Evolutionary conservation across 2,113 vertebrate genomes (phyloP), one percentile per base, ranked within the genome.

Genomic region (Clarias batrachus): DNA sequence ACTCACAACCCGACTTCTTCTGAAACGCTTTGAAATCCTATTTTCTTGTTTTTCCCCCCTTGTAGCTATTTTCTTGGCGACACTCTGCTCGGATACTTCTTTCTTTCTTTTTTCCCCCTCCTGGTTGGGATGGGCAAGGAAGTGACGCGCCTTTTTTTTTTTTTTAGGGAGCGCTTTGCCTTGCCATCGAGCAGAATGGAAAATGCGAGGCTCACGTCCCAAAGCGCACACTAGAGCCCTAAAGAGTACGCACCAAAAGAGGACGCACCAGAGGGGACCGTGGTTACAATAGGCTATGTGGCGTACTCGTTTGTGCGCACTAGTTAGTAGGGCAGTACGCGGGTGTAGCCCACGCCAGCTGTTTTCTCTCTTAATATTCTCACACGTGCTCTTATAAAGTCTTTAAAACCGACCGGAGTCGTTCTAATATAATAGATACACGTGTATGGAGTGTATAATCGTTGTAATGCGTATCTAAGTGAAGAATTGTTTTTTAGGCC

Each of bases 101-200:
- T 90, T 92, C 3, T 54, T n/a, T n/a, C 14, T 17, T 74, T 92
- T 90, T 93, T 93, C 94, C 12, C 12, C 78, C 94, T 94, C 92
- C 57, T 54, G 3, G 7, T 17, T 93, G 95, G 95, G 95, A 95
- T 94, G 95, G 94, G 95, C 90, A 82, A 94, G 95, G 95, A 96
- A 95, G 95, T 96, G 95, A 96, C 95, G 95, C 93, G 86, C 76
- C 87, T 85, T 82, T 48, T 48, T 48, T 48, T 48, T 41, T 41
- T 41, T 48, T 33, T 33, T 79, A 48, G 80, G 82, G 84, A 87
- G 86, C 54, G 59, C 79, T 87, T 8, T 76, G 59, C 76, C 52
- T 8, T 76, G 59, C 76, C 52, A 66, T 79, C 7, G 84, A 66
- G 27, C 73, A 57, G 63, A 41, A 41, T 76, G 63, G 85, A 87